Evolutionary conservation across 2,888 invertebrate species (phyloP).

Genomic region (Megamerina dolium): DNA sequence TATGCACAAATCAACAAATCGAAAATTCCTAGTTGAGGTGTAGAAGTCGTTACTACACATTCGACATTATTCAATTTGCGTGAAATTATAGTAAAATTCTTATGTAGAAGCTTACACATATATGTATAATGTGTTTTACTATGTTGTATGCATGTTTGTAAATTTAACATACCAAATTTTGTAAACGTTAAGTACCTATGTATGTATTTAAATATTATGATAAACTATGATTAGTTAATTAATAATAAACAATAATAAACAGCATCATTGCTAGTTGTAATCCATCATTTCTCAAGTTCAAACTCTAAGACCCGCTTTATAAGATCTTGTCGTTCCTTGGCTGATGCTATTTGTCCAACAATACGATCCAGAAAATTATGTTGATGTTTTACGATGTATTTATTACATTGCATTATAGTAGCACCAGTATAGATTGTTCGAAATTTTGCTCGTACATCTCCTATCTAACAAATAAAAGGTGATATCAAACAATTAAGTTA

Average conservation of each 20-base stretch:
- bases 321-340: slow-evolving; percentile 57
- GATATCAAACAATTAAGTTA: neutral
- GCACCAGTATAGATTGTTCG: slow-evolving; percentile 70
- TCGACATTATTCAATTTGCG: no score
- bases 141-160: no score
- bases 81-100: no score
- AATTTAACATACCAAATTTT: no score
- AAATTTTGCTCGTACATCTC: slow-evolving; percentile 56
- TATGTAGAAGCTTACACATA: no score
- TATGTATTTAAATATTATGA: no score
- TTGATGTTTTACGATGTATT: slow-evolving; percentile 65
- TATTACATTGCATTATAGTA: slow-evolving; percentile 72
- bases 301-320: slow-evolving; percentile 45
- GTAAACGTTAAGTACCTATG: no score
- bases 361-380: slow-evolving; percentile 58
- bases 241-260: no score
- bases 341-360: slow-evolving; percentile 58
- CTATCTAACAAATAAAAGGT: slow-evolving; percentile 47
- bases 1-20: slow-evolving; percentile 30
- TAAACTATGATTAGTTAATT: no score
- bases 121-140: no score
- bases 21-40: slow-evolving; percentile 42
- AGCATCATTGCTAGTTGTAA: no score
- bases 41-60: slow-evolving; percentile 20
- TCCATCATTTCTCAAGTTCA: slow-evolving; percentile 33